Base-by-base conservation (phyloP, 2,888 invertebrate genomes). In the Onchidella celtica region DNA sequence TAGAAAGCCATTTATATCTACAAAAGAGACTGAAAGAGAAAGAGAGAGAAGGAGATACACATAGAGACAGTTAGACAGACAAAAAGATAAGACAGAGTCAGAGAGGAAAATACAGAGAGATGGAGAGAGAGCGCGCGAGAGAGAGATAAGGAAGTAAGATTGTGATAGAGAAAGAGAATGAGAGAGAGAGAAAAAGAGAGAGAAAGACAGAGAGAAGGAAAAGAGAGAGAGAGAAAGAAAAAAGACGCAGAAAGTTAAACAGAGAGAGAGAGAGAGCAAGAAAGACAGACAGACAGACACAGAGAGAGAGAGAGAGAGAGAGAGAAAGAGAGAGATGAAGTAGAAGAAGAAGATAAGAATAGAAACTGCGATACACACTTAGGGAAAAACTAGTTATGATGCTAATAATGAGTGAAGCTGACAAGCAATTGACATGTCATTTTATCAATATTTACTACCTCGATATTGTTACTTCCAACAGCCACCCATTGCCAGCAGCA, bases 261-360 rank as follows among this genome's bases (percentile, higher is more conserved):
- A 55, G 72, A 4, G 40, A 55, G 72, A 55, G 47, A 55, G 27
- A 40, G 55, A 47, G 47, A 36, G 68, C 32, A 38, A 34, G 68
- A 68, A 38, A 68, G 68, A 68, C 36, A 69, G 69, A 69, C 36
- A 69, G 69, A 69, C 36, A 36, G 69, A 69, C 36, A 69, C 36
- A 69, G 69, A 47, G 47, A 47, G 17, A 47, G 47, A 47, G 9
- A 47, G 6, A 47, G 9, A 47, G 47, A 47, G 9, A 38, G 38
- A 38, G n/a, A 24, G 38, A 9, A 6, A 36, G 4, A 36, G 4
- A 36, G 36, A 6, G 36, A 21, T 2, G 21, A 2, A 36, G 3
- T 36, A 2, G 21, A 3, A 21, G 14, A 36, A 2, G 4, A 6
- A 2, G 24, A 21, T 11, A 36, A 36, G 21, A 9, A 6, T 36